phyloP scores from a whole-genome alignment of 2,797 vertebrate species.

The Muscicapa comitata region DNA sequence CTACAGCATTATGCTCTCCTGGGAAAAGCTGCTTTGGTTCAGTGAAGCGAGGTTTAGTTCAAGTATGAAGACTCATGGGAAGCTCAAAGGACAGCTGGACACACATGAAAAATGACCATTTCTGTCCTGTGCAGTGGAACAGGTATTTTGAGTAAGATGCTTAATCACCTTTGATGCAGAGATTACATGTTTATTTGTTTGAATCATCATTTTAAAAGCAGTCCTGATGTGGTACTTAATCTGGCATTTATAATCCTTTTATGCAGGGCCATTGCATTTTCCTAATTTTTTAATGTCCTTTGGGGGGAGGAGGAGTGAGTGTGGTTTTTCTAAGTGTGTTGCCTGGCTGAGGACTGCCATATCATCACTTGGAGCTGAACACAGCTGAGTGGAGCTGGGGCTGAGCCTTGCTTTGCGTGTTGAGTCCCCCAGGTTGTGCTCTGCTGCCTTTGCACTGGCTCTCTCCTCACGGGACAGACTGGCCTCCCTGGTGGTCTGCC shows the following conservation, averaged over 20 bases:
- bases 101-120: not conserved
- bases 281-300: not conserved
- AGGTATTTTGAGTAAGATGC: not conserved
- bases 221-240: not conserved
- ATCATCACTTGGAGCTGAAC: accelerated
- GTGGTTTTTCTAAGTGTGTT: not conserved
- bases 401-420: not conserved
- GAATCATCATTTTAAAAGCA: not conserved
- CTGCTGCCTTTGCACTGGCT: not conserved
- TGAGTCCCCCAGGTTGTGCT: accelerated
- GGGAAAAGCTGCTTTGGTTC: not conserved
- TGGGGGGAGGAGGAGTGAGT: not conserved
- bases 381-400: not conserved
- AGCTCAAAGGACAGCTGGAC: not conserved
- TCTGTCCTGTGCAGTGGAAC: not conserved
- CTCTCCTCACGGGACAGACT: no score
- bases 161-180: not conserved
- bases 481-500: no score
- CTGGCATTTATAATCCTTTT: slow-evolving; percentile 7
- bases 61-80: not conserved
- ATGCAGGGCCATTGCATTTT: not conserved
- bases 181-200: not conserved
- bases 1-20: not conserved
- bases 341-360: not conserved
- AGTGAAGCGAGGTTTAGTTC: not conserved